Conservation (phyloP, 2,888 invertebrate species). For the Protophormia terraenovae region DNA sequence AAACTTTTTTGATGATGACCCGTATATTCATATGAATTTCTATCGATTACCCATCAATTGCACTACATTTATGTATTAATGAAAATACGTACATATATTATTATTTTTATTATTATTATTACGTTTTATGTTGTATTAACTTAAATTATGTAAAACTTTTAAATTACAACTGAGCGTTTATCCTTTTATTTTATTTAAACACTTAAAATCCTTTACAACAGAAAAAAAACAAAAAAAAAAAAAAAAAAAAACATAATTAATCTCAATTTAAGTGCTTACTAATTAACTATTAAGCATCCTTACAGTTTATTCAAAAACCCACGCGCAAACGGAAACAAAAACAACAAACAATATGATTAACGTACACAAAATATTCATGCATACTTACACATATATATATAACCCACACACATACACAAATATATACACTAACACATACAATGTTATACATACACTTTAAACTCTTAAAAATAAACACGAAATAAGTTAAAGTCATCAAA, state of each 20-base stretch:
- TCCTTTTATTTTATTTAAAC: neutral
- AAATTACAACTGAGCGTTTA: neutral
- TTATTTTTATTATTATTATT: too few species aligned
- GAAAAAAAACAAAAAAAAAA: neutral
- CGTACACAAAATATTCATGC: conserved; percentile 32
- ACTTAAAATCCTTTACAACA: neutral
- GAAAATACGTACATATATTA: neutral
- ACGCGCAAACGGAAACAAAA: conserved; percentile 29
- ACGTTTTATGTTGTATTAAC: too few species aligned
- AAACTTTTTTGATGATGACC: too few species aligned
- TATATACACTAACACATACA: neutral
- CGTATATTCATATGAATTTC: too few species aligned
- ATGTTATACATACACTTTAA: neutral
- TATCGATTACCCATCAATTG: too few species aligned
- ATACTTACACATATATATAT: neutral
- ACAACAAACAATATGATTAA: conserved; percentile 49
- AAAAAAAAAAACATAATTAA: conserved; percentile 47
- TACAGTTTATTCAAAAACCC: conserved; percentile 25
- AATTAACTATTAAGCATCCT: conserved; percentile 61
- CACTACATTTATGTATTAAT: too few species aligned
- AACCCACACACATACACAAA: neutral
- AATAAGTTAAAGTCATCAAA: conserved; percentile 48
- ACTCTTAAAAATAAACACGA: neutral
- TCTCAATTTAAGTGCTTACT: conserved; percentile 62
- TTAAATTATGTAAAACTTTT: neutral